Percentiles rank a stretch among this genome's conserved stretches.
Conservation (phyloP, 2,113 vertebrate genomes). For the Thamnophis sirtalis region DNA sequence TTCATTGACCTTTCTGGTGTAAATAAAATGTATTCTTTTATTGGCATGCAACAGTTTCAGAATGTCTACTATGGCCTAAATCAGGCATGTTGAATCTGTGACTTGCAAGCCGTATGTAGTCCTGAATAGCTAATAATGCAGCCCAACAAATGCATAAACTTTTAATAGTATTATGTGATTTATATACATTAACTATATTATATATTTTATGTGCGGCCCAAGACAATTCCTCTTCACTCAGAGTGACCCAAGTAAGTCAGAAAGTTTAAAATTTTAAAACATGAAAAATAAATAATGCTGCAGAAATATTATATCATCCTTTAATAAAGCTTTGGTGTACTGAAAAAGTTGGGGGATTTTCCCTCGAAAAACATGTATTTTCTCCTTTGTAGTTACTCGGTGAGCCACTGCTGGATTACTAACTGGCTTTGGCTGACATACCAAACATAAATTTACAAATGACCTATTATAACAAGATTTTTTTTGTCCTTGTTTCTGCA, state of each 20-base stretch:
- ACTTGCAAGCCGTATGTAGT: background rate
- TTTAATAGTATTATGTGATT: background rate
- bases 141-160: background rate
- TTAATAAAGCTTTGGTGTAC: background rate
- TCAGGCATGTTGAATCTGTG: background rate
- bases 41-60: background rate
- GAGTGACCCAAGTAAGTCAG: background rate
- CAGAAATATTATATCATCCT: background rate
- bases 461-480: background rate
- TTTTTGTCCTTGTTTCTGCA: background rate
- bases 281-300: background rate
- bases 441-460: background rate
- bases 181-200: background rate
- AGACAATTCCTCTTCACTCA: background rate
- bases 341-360: background rate
- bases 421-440: background rate
- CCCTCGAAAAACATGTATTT: background rate
- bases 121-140: background rate
- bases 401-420: background rate
- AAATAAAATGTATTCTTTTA: background rate
- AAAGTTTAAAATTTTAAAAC: background rate
- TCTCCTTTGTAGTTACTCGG: background rate
- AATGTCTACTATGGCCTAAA: slow-evolving; percentile 2
- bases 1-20: background rate
- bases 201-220: background rate